Conservation (phyloP, 2,797 vertebrate genomes). For the Cyclopterus lumpus region DNA sequence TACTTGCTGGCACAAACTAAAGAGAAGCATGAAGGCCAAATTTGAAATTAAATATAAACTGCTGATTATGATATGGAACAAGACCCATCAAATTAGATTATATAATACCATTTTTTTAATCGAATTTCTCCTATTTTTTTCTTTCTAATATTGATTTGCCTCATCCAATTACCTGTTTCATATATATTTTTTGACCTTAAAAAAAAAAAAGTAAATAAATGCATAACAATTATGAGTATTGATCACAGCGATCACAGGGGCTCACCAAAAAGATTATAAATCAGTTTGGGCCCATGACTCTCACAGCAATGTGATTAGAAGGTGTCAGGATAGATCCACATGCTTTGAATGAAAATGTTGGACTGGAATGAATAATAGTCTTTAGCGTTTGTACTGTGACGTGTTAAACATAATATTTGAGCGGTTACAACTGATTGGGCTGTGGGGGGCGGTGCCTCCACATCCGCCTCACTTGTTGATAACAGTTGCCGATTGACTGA, state of each 20-base stretch:
- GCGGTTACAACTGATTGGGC: neutral
- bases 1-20: neutral
- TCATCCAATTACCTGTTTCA: neutral
- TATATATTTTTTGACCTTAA: neutral
- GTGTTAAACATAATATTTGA: neutral
- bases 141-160: neutral
- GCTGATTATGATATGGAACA: neutral
- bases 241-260: neutral
- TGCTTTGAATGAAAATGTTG: neutral
- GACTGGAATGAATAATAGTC: neutral
- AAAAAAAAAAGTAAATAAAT: neutral
- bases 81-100: conserved; percentile 1
- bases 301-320: neutral
- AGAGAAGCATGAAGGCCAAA: neutral
- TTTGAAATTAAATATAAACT: neutral
- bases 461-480: neutral
- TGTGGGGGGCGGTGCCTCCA: too few species aligned
- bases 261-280: neutral
- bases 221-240: neutral
- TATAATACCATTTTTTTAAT: neutral
- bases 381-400: neutral
- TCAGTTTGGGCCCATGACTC: neutral
- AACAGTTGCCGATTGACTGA: neutral
- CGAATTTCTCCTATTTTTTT: neutral
- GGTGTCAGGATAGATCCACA: neutral